Evolutionary conservation across 1,140 invertebrate genomes (phyloP), one percentile per base, ranked within the genome.

Genomic region (Bactericera cockerelli): DNA sequence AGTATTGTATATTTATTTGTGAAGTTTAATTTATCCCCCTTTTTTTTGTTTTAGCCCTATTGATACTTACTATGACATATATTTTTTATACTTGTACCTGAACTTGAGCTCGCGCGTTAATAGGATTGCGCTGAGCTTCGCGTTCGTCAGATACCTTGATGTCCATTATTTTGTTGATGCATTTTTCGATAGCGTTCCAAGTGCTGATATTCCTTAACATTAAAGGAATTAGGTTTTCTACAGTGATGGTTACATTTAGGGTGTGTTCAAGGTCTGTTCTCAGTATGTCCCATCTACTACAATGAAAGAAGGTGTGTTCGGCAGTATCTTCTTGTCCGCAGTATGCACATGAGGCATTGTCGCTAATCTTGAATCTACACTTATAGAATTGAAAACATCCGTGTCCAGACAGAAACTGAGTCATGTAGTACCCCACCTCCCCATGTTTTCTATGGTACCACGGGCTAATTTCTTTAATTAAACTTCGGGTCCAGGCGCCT

Each of bases 321-420:
- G 60, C 59, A 2, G 57, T 57, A 56, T 70, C 69, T 14, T 38
- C 42, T 2, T 59, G 39, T n/a, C 39, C 58, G 24, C 24, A 69
- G 70, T 65, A 67, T 4, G 26, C 16, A 57, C 64, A 66, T 10
- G 10, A 19, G 11, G 24, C 28, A 21, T 13, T 55, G 11, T 49
- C 26, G 6, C 39, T 39, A 36, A 63, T 61, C 19, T 60, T 57
- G 16, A 68, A 67, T 61, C 55, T 67, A 67, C 56, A 10, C 2
- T 63, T 60, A 64, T 58, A 69, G 42, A 26, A 62, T 63, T 22
- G 65, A 64, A 61, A 70, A 69, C 61, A 73, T 67, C 68, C 64
- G 70, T 67, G 70, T 0, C 68, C 67, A 2, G 65, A 64, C 14
- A 70, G 36, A 16, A 68, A 3, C 42, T 69, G 66, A 1, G 68